A percentile compares a stretch with the other conserved stretches of the same genome.
Evolutionary conservation across 2,797 vertebrate genomes (phyloP).

Genomic region (Lutjanus campechanus): DNA sequence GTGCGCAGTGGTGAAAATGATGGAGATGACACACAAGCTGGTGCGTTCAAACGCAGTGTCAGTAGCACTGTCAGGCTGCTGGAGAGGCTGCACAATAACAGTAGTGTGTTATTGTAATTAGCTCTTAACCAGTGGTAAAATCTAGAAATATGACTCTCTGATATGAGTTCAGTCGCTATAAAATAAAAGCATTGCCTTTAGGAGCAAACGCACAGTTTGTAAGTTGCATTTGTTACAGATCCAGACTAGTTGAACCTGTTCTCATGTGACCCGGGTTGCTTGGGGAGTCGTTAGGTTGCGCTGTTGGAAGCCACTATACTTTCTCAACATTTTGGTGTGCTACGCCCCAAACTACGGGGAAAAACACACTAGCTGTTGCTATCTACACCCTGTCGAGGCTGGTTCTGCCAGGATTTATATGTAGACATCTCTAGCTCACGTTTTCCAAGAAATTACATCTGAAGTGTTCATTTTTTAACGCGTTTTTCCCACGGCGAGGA

Average conservation of each 20-base stretch:
- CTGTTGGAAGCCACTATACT: constrained; percentile 44
- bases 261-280: neutral
- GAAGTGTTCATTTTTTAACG: neutral
- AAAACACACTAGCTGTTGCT: constrained; percentile 17
- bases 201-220: too few species aligned
- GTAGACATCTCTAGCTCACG: neutral
- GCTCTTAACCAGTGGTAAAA: too few species aligned
- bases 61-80: too few species aligned
- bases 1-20: neutral
- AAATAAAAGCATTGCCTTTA: neutral
- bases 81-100: too few species aligned
- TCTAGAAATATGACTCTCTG: neutral
- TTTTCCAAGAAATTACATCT: neutral
- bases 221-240: neutral
- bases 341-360: constrained; percentile 60
- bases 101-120: too few species aligned
- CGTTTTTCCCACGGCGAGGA: neutral
- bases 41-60: too few species aligned
- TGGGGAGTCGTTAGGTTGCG: constrained; percentile 44
- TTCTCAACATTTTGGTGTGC: constrained; percentile 54
- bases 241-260: constrained; percentile 70
- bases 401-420: fast-evolving
- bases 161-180: neutral
- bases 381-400: neutral
- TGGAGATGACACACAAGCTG: neutral